Base-by-base conservation (phyloP, 2,797 vertebrate species). In the Odontamblyopus lacepedii region DNA sequence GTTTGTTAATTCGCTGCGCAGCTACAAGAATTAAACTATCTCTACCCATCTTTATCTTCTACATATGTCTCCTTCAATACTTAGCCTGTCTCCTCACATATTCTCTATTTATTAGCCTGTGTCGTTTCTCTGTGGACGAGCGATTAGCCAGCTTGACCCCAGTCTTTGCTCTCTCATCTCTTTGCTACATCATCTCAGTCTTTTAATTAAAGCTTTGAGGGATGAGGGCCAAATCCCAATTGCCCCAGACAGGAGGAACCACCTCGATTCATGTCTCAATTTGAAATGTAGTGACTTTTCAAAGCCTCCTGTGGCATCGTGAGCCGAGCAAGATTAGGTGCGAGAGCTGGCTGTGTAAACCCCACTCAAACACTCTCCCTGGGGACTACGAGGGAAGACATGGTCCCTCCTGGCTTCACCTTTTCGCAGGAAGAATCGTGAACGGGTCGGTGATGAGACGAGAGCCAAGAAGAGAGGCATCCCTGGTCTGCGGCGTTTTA, bases 181-280 rank as follows among this genome's bases (percentile, higher is more conserved):
- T 61, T 81, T 78, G 82, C 83, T 77, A 83, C 77, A 90, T 92
- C 88, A 89, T 91, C 76, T 78, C 29, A 44, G 75, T 77, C 73
- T 90, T 93, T 93, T 91, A 92, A 91, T 93, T 92, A 93, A 91
- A 88, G 83, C 82, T 89, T 90, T 83, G 80, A 88, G 86, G 79
- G 78, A 80, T 78, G 78, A 79, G 71, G 63, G 73, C 81, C 77
- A 81, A 86, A 83, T 89, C 82, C 85, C 77, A 68, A 78, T 87
- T 72, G 72, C 80, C 79, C 81, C 18, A 7, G 76, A 81, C 72
- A 74, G 51, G 71, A 80, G 65, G 78, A 59, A 18, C 68, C 69
- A 64, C 23, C 55, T 81, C 75, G 86, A 67, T 72, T 72, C 74
- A 85, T 82, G 83, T 92, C 76, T 89, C 85, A 83, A 66, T 89